Conservation (phyloP, 2,113 vertebrate genomes). For the Scophthalmus maximus region DNA sequence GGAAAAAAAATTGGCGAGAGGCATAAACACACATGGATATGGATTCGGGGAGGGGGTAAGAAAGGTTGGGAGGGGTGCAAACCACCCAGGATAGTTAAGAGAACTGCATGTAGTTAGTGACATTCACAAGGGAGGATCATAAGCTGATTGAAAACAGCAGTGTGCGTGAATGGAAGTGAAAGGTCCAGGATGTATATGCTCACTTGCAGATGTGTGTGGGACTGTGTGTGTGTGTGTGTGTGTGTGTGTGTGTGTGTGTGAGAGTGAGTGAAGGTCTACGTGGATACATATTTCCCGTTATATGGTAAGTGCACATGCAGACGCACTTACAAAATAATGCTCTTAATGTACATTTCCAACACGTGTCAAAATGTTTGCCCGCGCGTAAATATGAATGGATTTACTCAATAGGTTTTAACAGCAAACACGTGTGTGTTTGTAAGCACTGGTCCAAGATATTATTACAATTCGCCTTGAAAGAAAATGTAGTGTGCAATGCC, state of each 20-base stretch:
- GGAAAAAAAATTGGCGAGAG: too few relatives aligned
- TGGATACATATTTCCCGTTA: not conserved
- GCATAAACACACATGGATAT: constrained; percentile 45
- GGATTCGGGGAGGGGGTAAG: constrained; percentile 35
- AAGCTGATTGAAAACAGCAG: constrained; percentile 70
- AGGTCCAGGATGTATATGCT: constrained; percentile 43
- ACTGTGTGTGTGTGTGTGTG: constrained; percentile 18
- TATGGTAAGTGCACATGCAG: not conserved
- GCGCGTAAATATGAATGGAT: not conserved
- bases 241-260: constrained; percentile 16
- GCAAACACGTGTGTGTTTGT: constrained; percentile 13
- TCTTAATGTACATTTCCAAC: constrained; percentile 11
- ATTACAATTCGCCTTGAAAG: constrained; percentile 7
- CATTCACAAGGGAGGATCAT: constrained; percentile 67
- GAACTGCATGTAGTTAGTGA: constrained; percentile 72
- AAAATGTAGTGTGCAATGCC: not conserved
- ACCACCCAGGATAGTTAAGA: constrained; percentile 66
- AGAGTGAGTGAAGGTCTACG: not conserved
- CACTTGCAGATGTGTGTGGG: constrained; percentile 10
- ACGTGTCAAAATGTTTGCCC: not conserved
- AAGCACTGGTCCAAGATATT: not conserved
- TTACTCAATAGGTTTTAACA: constrained; percentile 5
- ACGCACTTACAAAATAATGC: not conserved
- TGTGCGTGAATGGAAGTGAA: constrained; percentile 49
- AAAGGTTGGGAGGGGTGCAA: constrained; percentile 58